A percentile compares a stretch with the other conserved stretches of the same genome.
These are phyloP conservation scores for Sipha maydis DNA, from an alignment of 2,888 invertebrate genomes.

Conservation along the genomic window DNA sequence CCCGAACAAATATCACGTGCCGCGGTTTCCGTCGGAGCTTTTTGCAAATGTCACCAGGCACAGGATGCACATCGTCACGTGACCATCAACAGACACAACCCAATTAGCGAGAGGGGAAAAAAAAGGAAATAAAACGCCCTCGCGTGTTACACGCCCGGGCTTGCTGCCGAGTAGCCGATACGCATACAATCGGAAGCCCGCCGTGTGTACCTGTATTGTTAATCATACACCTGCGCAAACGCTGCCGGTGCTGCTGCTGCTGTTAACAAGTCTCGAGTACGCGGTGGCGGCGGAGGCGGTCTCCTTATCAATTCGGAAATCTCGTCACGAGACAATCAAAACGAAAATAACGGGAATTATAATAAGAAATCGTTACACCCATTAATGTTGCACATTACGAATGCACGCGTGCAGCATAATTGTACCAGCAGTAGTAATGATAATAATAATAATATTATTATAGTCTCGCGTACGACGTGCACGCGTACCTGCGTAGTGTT, in stretches of 20 bases:
- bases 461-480: no score
- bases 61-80: background rate
- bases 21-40: no score
- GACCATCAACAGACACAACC: background rate
- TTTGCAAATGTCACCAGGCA: background rate
- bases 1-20: no score
- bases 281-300: background rate
- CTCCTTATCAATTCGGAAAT: slow-evolving; percentile 23
- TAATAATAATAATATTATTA: no score
- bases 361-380: slow-evolving; percentile 21
- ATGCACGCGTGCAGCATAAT: no score
- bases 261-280: slow-evolving; percentile 21
- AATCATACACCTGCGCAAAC: background rate
- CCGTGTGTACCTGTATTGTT: background rate
- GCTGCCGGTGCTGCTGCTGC: background rate
- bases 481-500: no score
- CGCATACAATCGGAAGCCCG: no score
- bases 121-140: background rate
- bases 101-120: background rate
- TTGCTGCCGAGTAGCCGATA: no score
- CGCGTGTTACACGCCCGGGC: background rate
- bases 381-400: background rate
- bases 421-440: no score
- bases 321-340: slow-evolving; percentile 51
- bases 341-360: slow-evolving; percentile 45